Evolutionary conservation across 2,888 invertebrate genomes (phyloP).

Genomic region (Scotopteryx bipunctaria): DNA sequence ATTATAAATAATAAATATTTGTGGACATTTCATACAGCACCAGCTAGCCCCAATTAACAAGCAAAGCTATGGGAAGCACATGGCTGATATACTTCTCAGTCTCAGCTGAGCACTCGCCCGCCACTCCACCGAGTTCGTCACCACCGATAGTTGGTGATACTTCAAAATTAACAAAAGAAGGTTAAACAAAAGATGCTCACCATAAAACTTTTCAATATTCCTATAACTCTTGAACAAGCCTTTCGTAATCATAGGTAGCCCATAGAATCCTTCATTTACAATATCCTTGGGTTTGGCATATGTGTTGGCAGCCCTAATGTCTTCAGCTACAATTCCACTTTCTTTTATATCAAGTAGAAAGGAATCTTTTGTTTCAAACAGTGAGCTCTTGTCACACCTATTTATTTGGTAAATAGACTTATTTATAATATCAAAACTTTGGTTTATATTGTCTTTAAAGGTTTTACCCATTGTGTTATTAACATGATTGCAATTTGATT

Average conservation of each 20-base stretch:
- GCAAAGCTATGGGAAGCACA: too few relatives aligned
- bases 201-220: constrained; percentile 92
- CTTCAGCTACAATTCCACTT: constrained; percentile 48
- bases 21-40: too few relatives aligned
- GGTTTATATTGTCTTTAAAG: constrained; percentile 50
- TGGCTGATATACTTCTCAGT: too few relatives aligned
- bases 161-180: too few relatives aligned
- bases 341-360: constrained; percentile 70
- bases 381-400: constrained; percentile 46
- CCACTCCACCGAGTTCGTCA: too few relatives aligned
- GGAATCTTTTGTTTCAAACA: constrained; percentile 72
- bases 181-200: too few relatives aligned
- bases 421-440: constrained; percentile 79
- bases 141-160: too few relatives aligned
- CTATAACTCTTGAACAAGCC: constrained; percentile 88
- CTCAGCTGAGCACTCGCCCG: too few relatives aligned
- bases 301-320: constrained; percentile 5
- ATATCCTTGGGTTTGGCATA: constrained; percentile 21
- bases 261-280: constrained; percentile 85
- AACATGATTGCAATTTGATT: constrained; percentile 40
- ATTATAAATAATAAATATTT: too few relatives aligned
- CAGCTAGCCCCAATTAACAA: too few relatives aligned
- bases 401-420: constrained; percentile 75
- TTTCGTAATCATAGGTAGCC: constrained; percentile 88
- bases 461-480: constrained; percentile 36